These are phyloP conservation scores for Hipposideros larvatus DNA, from an alignment of 2,797 vertebrate genomes.

Conservation along the genomic window DNA sequence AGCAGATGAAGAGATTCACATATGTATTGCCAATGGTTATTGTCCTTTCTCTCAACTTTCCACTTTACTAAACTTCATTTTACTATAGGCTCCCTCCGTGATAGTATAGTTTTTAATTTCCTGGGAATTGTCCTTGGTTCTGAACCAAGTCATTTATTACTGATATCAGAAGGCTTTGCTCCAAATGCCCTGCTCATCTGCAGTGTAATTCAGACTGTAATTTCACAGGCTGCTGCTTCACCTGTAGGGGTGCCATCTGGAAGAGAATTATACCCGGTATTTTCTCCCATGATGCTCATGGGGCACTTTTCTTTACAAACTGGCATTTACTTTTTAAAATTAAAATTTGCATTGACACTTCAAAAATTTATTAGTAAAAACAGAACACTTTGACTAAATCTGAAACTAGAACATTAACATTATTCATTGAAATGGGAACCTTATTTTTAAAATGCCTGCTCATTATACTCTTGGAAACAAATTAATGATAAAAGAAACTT, in stretches of 20 bases:
- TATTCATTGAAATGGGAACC: slow-evolving; percentile 25
- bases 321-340: slow-evolving; percentile 68
- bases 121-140: slow-evolving; percentile 79
- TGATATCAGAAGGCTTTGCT: slow-evolving; percentile 82
- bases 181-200: slow-evolving; percentile 84
- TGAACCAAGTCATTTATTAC: slow-evolving; percentile 87
- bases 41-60: slow-evolving; percentile 78
- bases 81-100: background rate
- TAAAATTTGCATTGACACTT: slow-evolving; percentile 72
- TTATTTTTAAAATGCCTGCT: slow-evolving; percentile 31
- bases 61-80: slow-evolving; percentile 47
- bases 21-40: background rate
- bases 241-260: slow-evolving; percentile 92
- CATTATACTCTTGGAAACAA: background rate
- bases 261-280: slow-evolving; percentile 89
- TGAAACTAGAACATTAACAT: slow-evolving; percentile 76
- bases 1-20: slow-evolving; percentile 59
- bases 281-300: slow-evolving; percentile 84
- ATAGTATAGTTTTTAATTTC: slow-evolving; percentile 62
- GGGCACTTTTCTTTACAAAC: slow-evolving; percentile 75
- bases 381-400: slow-evolving; percentile 69
- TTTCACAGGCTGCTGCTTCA: slow-evolving; percentile 96
- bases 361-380: slow-evolving; percentile 87
- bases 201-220: slow-evolving; percentile 94
- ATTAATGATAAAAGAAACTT: background rate